phyloP scores from a whole-genome alignment of 2,888 invertebrate species.

The Drosophila histrio region DNA sequence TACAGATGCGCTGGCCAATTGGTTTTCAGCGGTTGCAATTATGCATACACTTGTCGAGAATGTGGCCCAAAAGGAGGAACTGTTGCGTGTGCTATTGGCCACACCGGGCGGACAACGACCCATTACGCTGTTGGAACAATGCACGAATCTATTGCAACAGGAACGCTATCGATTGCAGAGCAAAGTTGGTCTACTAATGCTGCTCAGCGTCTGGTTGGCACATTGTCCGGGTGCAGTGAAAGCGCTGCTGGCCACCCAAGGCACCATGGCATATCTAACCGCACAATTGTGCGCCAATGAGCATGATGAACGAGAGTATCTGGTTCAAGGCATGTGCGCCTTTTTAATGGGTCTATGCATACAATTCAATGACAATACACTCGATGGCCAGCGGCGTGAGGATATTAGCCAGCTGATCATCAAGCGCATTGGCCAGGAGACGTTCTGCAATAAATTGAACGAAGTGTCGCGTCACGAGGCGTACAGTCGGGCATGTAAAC shows the following conservation, averaged over 20 bases:
- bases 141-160: constrained; percentile 92
- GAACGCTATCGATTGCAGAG: constrained; percentile 88
- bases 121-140: constrained; percentile 95
- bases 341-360: constrained; percentile 97
- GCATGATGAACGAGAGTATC: constrained; percentile 95
- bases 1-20: constrained; percentile 93
- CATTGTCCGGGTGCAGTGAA: constrained; percentile 93
- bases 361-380: constrained; percentile 93
- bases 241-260: constrained; percentile 91
- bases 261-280: constrained; percentile 93
- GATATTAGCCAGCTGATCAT: constrained; percentile 91
- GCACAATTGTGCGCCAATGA: constrained; percentile 92
- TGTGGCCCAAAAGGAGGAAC: constrained; percentile 93
- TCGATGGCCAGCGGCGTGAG: constrained; percentile 91
- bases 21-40: constrained; percentile 97
- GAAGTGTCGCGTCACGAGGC: constrained; percentile 95
- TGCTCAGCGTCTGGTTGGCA: constrained; percentile 94
- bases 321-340: constrained; percentile 95
- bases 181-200: constrained; percentile 95
- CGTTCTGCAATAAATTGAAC: constrained; percentile 92
- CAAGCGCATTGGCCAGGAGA: constrained; percentile 95
- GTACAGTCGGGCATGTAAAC: constrained; percentile 96
- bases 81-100: constrained; percentile 95
- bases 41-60: constrained; percentile 96
- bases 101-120: constrained; percentile 93